Evolutionary conservation across 2,888 invertebrate species (phyloP), one percentile per base, ranked within the genome.

Genomic region (Zonitis immaculata): DNA sequence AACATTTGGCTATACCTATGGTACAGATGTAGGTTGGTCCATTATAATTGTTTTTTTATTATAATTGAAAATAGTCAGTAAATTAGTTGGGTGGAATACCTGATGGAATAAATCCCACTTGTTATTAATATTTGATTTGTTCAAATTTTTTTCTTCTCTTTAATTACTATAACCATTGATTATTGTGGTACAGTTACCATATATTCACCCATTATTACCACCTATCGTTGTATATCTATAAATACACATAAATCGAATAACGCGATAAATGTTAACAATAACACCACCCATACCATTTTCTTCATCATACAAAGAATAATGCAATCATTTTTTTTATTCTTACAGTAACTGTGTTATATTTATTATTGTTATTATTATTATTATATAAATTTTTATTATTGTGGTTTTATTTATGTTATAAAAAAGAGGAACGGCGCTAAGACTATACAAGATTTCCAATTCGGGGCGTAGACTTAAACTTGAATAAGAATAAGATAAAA

Each of bases 401-500:
- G 16, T 35, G 14, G 14, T 35, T 16, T 2, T 3, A 18, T 18
- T n/a, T n/a, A n/a, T n/a, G n/a, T n/a, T n/a, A n/a, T n/a, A n/a
- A n/a, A n/a, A 11, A 39, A 39, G 18, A 18, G 11, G 1, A 39
- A 20, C 39, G 39, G 39, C 39, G 39, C 39, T 39, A 39, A 39
- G 11, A 39, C 39, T 39, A 35, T 18, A 20, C n/a, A n/a, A n/a
- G n/a, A 18, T 39, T n/a, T 39, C n/a, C 20, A 39, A 18, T 39
- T 39, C n/a, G n/a, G 39, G 39, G 39, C 39, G 39, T 11, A 20
- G 39, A 20, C 39, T 20, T 39, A 1, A 35, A 39, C 11, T 16
- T n/a, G 39, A 39, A 16, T n/a, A n/a, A 39, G 20, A 39, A 39
- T n/a, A n/a, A 39, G 46, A 51, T 51, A 51, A 51, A n/a, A 42